Base-by-base conservation (phyloP, 1,140 invertebrate genomes). In the Acromyrmex heyeri region DNA sequence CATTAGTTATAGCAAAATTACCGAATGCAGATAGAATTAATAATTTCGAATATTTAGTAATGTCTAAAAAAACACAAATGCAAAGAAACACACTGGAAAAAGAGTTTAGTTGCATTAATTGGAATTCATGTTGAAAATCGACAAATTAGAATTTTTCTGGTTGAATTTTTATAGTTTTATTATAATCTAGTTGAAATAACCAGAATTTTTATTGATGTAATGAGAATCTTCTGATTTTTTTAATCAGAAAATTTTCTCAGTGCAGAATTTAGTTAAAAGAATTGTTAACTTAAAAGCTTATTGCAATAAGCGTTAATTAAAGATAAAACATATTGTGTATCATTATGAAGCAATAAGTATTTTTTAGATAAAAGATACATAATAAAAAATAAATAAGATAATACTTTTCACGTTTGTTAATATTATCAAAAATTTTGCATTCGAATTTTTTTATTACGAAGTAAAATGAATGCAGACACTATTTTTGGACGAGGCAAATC, bases 391-490 rank as follows among this genome's bases (percentile, higher is more conserved):
- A 50, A 50, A 50, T 50, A 48, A 48, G 12, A 14, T 14, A 50
- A 50, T 70, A 48, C 14, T 34, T 75, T 10, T 72, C 18, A 2
- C 70, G 12, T 2, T 55, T n/a, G 5, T 57, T 10, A 16, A 30
- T 75, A 77, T 44, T 62, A 14, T 59, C n/a, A 44, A 18, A 44
- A 65, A 48, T 65, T 65, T 30, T 64, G n/a, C 24, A 24, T 27
- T 65, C 4, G n/a, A 77, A 78, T 38, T 24, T 55, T 30, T 53
- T 79, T 69, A 69, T 69, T 2, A 34, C 30, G 30, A 34, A 34
- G 6, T 24, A n/a, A 78, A 21, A 61, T n/a, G 2, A 21, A 14
- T 4, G 12, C 16, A 14, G 53, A 73, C 16, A 14, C 6, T 27
- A 0, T 38, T 55, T 10, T 24, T 44, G 18, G 1, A 38, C 34